Evolutionary conservation across 2,113 vertebrate species (phyloP), one percentile per base, ranked within the genome.

Genomic region (Ancistrus triradiatus): DNA sequence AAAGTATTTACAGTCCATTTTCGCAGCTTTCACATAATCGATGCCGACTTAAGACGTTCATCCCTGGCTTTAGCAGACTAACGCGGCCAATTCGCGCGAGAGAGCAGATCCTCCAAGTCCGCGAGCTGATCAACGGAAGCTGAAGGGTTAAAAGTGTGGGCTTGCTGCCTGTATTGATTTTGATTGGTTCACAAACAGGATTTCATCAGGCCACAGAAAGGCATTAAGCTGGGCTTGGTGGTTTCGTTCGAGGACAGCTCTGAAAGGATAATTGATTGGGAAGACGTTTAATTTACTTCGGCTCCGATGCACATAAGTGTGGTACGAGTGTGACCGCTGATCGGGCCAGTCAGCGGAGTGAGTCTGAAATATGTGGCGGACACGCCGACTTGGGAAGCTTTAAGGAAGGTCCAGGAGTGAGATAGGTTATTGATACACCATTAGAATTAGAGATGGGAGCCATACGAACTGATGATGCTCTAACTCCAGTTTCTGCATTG

Each of bases 261-360:
- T 76, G 74, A 78, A 85, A 81, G 74, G 56, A 74, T 78, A 73
- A 84, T 84, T 84, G 79, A 81, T 81, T 74, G 63, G 77, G 59
- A 65, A 78, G 71, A 64, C 72, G 70, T 74, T 77, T 80, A 69
- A 84, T 84, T 73, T 80, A 80, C 80, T 78, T 74, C 70, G 59
- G 71, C 65, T 78, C 58, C 75, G 79, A 70, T 73, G 77, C 73
- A 68, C 78, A 4, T 37, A 37, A 37, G 35, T 37, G 35, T 79
- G 84, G 81, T 73, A 78, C 81, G 59, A 78, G 63, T 44, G 55
- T 48, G 66, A 80, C 84, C 77, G 76, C 81, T 81, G 82, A 78
- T 76, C 72, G 79, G 80, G 81, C 74, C 37, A 82, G 75, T 73
- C 75, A 69, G 66, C 62, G 63, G 68, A 79, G 74, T 74, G n/a